Evolutionary conservation across 2,888 invertebrate genomes (phyloP), one percentile per base, ranked within the genome.

Genomic region (Microplitis manilae): DNA sequence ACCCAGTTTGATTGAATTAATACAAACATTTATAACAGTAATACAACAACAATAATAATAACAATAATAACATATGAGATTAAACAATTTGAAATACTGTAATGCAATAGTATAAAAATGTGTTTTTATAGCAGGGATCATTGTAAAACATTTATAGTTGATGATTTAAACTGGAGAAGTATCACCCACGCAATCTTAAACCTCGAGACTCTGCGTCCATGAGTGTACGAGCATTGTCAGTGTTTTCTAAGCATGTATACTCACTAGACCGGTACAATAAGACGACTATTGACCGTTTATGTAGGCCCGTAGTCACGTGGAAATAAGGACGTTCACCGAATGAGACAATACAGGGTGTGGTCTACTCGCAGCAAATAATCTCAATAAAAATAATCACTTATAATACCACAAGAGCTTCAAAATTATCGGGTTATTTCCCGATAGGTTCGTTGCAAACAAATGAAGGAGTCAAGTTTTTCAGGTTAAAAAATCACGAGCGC

Each of bases 341-440:
- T 59, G 67, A 77, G 73, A 77, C 77, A 77, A 77, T 77, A 77
- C 65, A 73, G 62, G 77, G 77, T 73, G 77, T 77, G 77, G 73
- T 59, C 20, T 38, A 15, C 15, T 39, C 17, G 9, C 30, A 39
- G 40, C 20, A 72, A 62, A 64, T 40, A 41, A 17, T 64, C 64
- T 17, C 30, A 65, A 30, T 30, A 62, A 17, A 62, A 62, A 62
- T 38, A 30, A 65, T 65, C 13, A 38, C n/a, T n/a, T n/a, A n/a
- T n/a, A n/a, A n/a, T n/a, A n/a, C n/a, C n/a, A n/a, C n/a, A n/a
- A n/a, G n/a, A n/a, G n/a, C n/a, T n/a, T n/a, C n/a, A n/a, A n/a
- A n/a, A n/a, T n/a, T n/a, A n/a, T n/a, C n/a, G n/a, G n/a, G n/a
- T n/a, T n/a, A n/a, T n/a, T n/a, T n/a, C n/a, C n/a, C n/a, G n/a